phyloP scores from a whole-genome alignment of 2,113 vertebrate genomes.

The Lepidothrix coronata region DNA sequence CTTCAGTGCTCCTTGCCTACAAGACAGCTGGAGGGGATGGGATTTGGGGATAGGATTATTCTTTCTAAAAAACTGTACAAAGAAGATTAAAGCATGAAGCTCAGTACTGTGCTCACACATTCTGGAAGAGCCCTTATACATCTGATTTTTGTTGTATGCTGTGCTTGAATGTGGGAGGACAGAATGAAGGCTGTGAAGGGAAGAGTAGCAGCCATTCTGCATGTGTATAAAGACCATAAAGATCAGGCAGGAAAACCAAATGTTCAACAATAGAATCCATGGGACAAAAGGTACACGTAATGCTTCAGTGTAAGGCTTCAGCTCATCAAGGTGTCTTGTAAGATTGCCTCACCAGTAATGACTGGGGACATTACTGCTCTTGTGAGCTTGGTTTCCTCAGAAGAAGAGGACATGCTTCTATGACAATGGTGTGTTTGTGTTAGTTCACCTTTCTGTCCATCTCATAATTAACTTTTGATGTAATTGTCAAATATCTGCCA shows the following conservation, averaged over 20 bases:
- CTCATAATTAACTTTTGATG: neutral
- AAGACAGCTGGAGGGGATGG: neutral
- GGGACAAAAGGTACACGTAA: neutral
- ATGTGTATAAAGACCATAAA: neutral
- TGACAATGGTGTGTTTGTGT: fast-evolving
- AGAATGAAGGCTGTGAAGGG: neutral
- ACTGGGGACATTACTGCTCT: neutral
- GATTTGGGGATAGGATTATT: neutral
- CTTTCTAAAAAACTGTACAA: neutral
- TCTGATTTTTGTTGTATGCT: neutral
- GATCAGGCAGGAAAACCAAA: neutral
- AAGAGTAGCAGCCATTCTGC: neutral
- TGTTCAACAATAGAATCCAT: neutral
- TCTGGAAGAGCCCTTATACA: neutral
- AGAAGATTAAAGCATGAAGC: neutral
- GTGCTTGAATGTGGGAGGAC: neutral
- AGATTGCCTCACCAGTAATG: neutral
- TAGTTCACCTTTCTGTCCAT: neutral
- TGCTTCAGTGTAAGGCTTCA: neutral
- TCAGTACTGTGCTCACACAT: neutral
- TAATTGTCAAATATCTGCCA: neutral
- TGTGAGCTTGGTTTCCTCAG: neutral
- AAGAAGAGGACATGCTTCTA: neutral
- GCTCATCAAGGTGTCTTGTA: fast-evolving
- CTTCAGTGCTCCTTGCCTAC: neutral